Percentiles rank a stretch among this genome's conserved stretches.
Conservation (phyloP, 2,888 invertebrate species). For the Diloba caeruleocephala region DNA sequence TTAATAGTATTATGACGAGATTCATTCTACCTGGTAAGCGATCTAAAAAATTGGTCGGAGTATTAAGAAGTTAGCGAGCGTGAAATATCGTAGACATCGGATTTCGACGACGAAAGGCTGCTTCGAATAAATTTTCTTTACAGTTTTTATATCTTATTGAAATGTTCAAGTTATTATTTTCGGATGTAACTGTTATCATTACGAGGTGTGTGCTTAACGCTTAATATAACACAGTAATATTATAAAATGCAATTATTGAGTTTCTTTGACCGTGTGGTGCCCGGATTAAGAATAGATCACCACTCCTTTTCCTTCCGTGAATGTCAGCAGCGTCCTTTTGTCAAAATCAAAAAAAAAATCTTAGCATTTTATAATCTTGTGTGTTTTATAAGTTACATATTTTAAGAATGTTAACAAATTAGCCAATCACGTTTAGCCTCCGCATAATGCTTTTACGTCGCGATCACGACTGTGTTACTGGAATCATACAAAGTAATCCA, state of each 20-base stretch:
- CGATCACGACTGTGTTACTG: constrained; percentile 41
- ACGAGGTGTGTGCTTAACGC: too few species aligned
- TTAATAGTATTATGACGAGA: constrained; percentile 81
- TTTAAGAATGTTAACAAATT: constrained; percentile 18
- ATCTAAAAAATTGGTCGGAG: constrained; percentile 76
- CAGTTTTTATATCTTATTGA: constrained; percentile 53
- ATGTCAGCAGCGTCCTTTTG: too few species aligned
- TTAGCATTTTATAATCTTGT: not conserved
- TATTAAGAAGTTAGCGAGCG: constrained; percentile 75
- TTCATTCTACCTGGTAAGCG: constrained; percentile 81
- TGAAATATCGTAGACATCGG: constrained; percentile 75
- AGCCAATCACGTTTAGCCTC: constrained; percentile 34
- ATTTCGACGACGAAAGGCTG: constrained; percentile 61
- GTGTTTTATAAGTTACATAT: not conserved
- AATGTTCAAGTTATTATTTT: not conserved
- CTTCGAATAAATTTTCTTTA: constrained; percentile 61
- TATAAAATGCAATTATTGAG: too few species aligned
- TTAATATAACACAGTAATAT: too few species aligned
- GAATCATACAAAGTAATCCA: constrained; percentile 36
- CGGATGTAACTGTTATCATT: too few species aligned
- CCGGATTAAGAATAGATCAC: too few species aligned
- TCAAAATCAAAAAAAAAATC: too few species aligned
- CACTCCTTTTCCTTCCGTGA: too few species aligned
- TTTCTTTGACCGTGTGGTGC: too few species aligned
- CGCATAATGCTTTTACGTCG: constrained; percentile 27